Base-by-base conservation (phyloP, 2,888 invertebrate species). In the Galerucella nymphaeae region DNA sequence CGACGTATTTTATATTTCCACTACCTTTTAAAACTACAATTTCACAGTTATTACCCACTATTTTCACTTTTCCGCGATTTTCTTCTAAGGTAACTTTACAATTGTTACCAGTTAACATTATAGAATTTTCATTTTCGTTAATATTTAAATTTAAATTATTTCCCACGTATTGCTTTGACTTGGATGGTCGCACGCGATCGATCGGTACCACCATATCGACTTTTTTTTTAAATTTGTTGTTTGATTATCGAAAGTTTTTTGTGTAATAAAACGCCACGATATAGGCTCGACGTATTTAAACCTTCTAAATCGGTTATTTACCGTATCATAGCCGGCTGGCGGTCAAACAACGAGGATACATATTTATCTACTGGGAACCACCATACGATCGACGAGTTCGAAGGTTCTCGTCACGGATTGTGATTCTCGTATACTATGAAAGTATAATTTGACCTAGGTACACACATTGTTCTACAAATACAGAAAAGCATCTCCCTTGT, bases 31-130 rank as follows among this genome's bases (percentile, higher is more conserved):
- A 20, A 16, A 80, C 75, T 6, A 64, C 72, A 11, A 79, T 30
- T 20, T 75, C 70, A 65, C 77, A 76, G 71, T 71, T 71, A 55
- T 80, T 73, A 6, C 80, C 80, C n/a, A 79, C 67, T 10, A 80
- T 64, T 73, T 75, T 74, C n/a, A 80, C 45, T 2, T 30, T n/a
- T 1, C 75, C 75, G 45, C 42, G 58, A 53, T 80, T 80, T 70
- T 77, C 73, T 61, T 68, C 71, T 18, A 79, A 23, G 18, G 68
- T 67, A 14, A 81, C 64, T 50, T 58, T 76, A 66, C 79, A 78
- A 66, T 78, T 76, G 70, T 81, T 80, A 0, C 81, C 81, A 10
- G 76, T 73, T 6, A 80, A 64, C 9, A 72, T 41, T 18, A 77
- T 57, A 14, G 42, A 53, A 18, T 23, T 69, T 16, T 64, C 73